Base-by-base conservation (phyloP, 2,113 vertebrate genomes). In the Tragelaphus scriptus region DNA sequence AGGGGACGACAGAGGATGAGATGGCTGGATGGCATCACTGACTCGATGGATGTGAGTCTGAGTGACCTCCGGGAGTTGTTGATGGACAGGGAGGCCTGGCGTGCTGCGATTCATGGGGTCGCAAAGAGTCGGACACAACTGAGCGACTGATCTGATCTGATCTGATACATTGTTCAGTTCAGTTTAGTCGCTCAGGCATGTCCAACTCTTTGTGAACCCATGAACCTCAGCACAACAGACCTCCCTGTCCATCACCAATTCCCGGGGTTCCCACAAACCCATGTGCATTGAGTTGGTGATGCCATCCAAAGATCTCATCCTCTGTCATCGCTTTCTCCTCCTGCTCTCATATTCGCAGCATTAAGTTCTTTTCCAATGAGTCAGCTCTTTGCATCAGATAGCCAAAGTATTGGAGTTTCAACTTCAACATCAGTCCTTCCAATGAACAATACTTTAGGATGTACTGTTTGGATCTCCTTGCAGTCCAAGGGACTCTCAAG, bases 211-310 rank as follows among this genome's bases (percentile, higher is more conserved):
- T n/a, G 63, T 3, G 16, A n/a, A 17, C 16, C 16, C 63, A 68
- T n/a, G 63, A 68, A 19, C 7, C 7, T 1, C 7, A n/a, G 63
- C 9, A 68, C 0, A 2, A n/a, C 16, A 68, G 32, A n/a, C 32
- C 16, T 68, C 63, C 16, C 0, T 4, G 32, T 68, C 63, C 63
- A n/a, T 68, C 4, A 68, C 4, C 4, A n/a, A 5, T n/a, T 68
- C 32, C 63, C 1, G 0, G 32, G 6, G 32, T n/a, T 68, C 16
- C 32, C 32, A 17, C 63, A 68, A 68, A 68, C 2, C 8, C 32
- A 19, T 68, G 63, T 68, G 7, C 16, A 10, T 19, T 68, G 63
- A 68, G 32, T n/a, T 0, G 2, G 32, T 68, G 63, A 19, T 68
- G 63, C 16, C 63, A 68, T 68, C 4, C 7, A n/a, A 9, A 7